Conservation (phyloP, 64 coral and sea anemone species). For the Stichodactyla helianthus region DNA sequence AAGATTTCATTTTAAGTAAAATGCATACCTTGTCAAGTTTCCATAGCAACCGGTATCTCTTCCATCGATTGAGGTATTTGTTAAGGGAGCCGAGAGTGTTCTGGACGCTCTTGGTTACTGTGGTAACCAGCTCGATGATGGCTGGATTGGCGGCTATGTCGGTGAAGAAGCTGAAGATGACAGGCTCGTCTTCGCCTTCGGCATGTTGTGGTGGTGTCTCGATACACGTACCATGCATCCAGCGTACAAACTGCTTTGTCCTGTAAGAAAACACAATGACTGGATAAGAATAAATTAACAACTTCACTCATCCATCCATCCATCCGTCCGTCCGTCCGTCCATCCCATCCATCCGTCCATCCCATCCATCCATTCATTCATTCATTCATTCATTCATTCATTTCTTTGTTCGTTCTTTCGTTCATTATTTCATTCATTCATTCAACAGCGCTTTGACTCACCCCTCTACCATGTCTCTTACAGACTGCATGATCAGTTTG, state of each 20-base stretch:
- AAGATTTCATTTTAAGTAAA: neutral
- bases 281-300: neutral
- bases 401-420: no score
- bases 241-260: slow-evolving; percentile 93
- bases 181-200: slow-evolving; percentile 97
- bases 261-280: slow-evolving; percentile 17
- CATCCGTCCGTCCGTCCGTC: no score
- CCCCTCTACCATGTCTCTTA: slow-evolving; percentile 95
- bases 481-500: slow-evolving; percentile 89
- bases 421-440: neutral
- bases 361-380: no score
- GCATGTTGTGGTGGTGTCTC: slow-evolving; percentile 96
- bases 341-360: no score
- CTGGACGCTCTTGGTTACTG: slow-evolving; percentile 78
- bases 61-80: slow-evolving; percentile 92
- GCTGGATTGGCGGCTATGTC: slow-evolving; percentile 84
- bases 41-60: slow-evolving; percentile 86
- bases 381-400: no score
- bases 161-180: slow-evolving; percentile 94
- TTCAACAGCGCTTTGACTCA: slow-evolving; percentile 20
- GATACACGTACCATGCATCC: slow-evolving; percentile 96
- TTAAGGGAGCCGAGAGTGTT: slow-evolving; percentile 71
- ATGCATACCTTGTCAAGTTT: slow-evolving; percentile 94
- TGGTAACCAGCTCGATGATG: slow-evolving; percentile 86
- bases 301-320: no score